A percentile compares a stretch with the other conserved stretches of the same genome.
phyloP scores from a whole-genome alignment of 2,888 invertebrate species.

The Hypomecis atomaria region DNA sequence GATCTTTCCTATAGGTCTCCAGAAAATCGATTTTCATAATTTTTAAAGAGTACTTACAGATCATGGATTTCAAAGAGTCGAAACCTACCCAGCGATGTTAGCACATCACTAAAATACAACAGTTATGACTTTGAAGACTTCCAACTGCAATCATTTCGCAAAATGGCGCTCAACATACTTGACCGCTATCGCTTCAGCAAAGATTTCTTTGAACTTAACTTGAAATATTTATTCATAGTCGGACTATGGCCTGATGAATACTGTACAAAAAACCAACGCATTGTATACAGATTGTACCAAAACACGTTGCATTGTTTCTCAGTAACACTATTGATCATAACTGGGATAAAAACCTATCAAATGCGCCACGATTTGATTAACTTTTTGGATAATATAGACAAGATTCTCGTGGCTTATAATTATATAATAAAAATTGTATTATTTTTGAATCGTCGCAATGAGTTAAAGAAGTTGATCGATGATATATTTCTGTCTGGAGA shows the following conservation, averaged over 20 bases:
- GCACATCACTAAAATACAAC: constrained; percentile 9
- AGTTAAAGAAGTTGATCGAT: constrained; percentile 55
- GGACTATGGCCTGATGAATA: constrained; percentile 68
- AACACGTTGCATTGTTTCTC: constrained; percentile 51
- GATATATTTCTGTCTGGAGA: constrained; percentile 67
- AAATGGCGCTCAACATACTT: constrained; percentile 48
- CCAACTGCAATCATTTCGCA: constrained; percentile 42
- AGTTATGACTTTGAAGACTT: not conserved
- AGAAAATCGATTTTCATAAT: too few relatives aligned
- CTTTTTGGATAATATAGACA: constrained; percentile 64
- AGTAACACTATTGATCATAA: constrained; percentile 50
- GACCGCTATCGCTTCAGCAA: constrained; percentile 44
- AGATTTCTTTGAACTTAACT: constrained; percentile 65
- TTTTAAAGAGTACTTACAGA: too few relatives aligned
- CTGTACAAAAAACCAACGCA: constrained; percentile 43
- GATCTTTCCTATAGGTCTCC: too few relatives aligned
- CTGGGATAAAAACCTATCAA: constrained; percentile 60
- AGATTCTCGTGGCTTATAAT: constrained; percentile 61
- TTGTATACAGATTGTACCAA: constrained; percentile 61
- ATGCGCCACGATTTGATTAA: constrained; percentile 49
- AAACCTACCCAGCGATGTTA: not conserved
- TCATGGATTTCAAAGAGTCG: too few relatives aligned
- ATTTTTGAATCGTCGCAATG: constrained; percentile 56
- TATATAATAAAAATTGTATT: constrained; percentile 62
- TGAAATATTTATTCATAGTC: constrained; percentile 62